Evolutionary conservation across 2,888 invertebrate species (phyloP).

Genomic region (Caenorhabditis afra): DNA sequence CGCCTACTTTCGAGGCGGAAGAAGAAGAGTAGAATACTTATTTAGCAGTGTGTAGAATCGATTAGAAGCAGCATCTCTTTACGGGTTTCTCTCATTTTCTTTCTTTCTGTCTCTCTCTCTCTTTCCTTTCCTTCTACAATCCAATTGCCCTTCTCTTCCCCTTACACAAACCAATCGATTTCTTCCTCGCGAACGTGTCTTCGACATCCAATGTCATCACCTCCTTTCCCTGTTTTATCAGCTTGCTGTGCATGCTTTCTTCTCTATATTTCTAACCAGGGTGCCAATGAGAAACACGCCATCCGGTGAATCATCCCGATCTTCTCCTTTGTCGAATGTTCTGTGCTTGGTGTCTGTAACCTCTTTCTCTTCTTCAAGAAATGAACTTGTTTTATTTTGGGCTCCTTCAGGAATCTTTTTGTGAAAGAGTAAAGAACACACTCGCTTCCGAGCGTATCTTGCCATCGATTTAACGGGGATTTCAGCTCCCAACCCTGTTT

Average conservation of each 20-base stretch:
- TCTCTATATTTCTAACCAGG: constrained; percentile 3
- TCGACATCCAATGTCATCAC: constrained; percentile 35
- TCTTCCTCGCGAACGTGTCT: not conserved
- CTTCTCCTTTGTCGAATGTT: not conserved
- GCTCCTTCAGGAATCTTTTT: not conserved
- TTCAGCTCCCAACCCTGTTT: not conserved
- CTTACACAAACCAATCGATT: constrained; percentile 8
- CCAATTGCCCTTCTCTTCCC: constrained; percentile 21
- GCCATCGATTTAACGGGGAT: too few species aligned
- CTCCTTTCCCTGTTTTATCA: not conserved
- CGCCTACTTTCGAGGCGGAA: constrained; percentile 24
- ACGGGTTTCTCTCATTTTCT: constrained; percentile 26
- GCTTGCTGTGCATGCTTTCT: constrained; percentile 44
- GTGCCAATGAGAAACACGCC: not conserved
- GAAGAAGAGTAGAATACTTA: constrained; percentile 11
- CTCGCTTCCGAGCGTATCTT: too few species aligned
- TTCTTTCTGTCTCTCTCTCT: constrained; percentile 1
- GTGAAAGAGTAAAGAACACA: not conserved
- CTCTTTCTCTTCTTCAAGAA: constrained; percentile 6
- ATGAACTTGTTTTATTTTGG: constrained; percentile 11
- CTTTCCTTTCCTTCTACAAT: constrained; percentile 17
- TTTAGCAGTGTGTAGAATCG: constrained; percentile 13
- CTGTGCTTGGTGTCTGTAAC: not conserved
- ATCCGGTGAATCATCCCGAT: constrained; percentile 24
- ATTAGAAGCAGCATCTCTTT: constrained; percentile 12